Evolutionary conservation across 2,888 invertebrate genomes (phyloP).

Genomic region (Bimastos eiseni): DNA sequence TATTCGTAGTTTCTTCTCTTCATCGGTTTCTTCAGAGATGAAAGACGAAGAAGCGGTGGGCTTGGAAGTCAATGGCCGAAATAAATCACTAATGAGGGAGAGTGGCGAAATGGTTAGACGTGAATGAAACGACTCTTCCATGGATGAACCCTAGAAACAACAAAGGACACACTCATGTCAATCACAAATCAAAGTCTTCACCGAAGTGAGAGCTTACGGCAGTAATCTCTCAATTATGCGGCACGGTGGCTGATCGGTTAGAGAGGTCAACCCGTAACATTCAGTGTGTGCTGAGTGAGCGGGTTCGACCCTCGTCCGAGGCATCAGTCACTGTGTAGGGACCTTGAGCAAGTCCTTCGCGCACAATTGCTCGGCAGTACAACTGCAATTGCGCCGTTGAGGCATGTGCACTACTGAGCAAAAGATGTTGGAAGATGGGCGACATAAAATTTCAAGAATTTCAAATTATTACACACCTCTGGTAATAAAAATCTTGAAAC

Average conservation of each 20-base stretch:
- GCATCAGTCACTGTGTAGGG: no score
- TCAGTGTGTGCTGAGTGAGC: no score
- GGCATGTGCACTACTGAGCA: no score
- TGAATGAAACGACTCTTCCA: neutral
- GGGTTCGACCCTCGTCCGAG: no score
- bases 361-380: no score
- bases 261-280: no score
- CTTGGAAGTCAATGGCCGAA: neutral
- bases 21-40: neutral
- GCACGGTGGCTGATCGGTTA: no score
- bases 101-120: neutral
- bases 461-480: neutral
- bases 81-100: neutral
- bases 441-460: no score
- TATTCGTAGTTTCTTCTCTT: constrained; percentile 16
- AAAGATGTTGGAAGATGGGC: no score
- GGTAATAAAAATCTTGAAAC: neutral
- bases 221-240: neutral
- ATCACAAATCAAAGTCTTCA: neutral
- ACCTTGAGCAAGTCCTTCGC: no score
- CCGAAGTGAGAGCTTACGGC: neutral
- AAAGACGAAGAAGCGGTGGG: neutral
- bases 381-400: no score
- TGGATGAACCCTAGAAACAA: neutral
- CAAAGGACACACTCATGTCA: neutral